These are phyloP conservation scores for Callionymus lyra DNA, from an alignment of 2,113 vertebrate species.

Conservation along the genomic window DNA sequence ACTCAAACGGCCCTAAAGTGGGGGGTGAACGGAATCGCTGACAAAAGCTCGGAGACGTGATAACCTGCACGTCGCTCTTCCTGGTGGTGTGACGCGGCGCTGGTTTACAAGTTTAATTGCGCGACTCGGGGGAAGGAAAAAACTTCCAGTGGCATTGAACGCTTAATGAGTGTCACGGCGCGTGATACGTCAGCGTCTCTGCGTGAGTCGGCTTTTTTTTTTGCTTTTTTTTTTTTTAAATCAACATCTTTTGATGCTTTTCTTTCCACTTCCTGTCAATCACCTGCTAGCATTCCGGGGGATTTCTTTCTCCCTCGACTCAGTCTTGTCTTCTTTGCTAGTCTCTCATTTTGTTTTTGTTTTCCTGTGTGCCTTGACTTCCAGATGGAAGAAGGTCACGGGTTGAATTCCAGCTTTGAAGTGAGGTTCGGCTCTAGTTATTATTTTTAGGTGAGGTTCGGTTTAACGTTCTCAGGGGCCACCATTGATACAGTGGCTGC, in stretches of 20 bases:
- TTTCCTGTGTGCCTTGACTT: too few relatives aligned
- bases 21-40: slow-evolving; percentile 58
- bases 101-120: slow-evolving; percentile 55
- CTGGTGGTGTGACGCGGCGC: slow-evolving; percentile 38
- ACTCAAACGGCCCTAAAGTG: slow-evolving; percentile 59
- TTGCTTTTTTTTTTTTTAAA: too few relatives aligned
- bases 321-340: too few relatives aligned
- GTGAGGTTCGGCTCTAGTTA: too few relatives aligned
- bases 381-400: too few relatives aligned
- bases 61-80: slow-evolving; percentile 59
- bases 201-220: not conserved
- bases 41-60: slow-evolving; percentile 54
- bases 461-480: too few relatives aligned
- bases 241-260: not conserved
- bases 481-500: too few relatives aligned
- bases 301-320: not conserved
- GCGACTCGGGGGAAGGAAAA: slow-evolving; percentile 44
- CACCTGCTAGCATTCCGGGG: too few relatives aligned
- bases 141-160: slow-evolving; percentile 33
- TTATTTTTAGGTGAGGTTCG: too few relatives aligned
- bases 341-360: too few relatives aligned
- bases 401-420: too few relatives aligned
- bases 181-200: slow-evolving; percentile 18
- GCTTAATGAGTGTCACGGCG: slow-evolving; percentile 39
- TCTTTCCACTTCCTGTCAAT: not conserved